Percentiles rank a stretch among this genome's conserved stretches.
Evolutionary conservation across 1,140 invertebrate species (phyloP).

Genomic region (Calephelis nemesis): DNA sequence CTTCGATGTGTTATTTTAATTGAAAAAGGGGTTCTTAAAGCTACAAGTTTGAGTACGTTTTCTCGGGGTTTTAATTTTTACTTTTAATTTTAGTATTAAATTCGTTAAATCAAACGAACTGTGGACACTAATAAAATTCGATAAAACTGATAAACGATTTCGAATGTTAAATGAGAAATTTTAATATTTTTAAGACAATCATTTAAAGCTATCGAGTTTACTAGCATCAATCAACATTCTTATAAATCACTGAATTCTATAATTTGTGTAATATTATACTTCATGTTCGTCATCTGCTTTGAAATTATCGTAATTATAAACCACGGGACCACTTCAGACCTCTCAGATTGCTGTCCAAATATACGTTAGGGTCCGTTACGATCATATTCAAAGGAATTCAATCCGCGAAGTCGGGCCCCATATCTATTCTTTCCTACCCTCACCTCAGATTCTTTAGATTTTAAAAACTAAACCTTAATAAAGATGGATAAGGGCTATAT

Average conservation of each 20-base stretch:
- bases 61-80: too few species aligned
- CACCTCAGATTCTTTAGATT: slow-evolving; percentile 34
- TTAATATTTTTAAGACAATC: too few species aligned
- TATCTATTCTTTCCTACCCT: slow-evolving; percentile 75
- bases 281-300: slow-evolving; percentile 65
- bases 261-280: neutral
- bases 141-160: too few species aligned
- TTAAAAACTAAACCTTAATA: slow-evolving; percentile 31
- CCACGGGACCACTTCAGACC: slow-evolving; percentile 66
- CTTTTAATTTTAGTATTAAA: too few species aligned
- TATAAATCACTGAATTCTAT: neutral
- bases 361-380: slow-evolving; percentile 77
- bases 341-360: slow-evolving; percentile 77
- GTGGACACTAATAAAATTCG: too few species aligned
- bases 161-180: too few species aligned
- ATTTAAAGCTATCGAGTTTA: too few species aligned
- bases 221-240: too few species aligned
- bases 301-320: slow-evolving; percentile 78
- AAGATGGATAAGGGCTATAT: slow-evolving; percentile 20
- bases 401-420: slow-evolving; percentile 65
- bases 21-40: too few species aligned
- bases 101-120: too few species aligned
- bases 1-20: too few species aligned
- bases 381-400: slow-evolving; percentile 70
- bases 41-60: too few species aligned